These are phyloP conservation scores for Corvus cornix DNA, from an alignment of 2,113 vertebrate genomes.

Conservation along the genomic window DNA sequence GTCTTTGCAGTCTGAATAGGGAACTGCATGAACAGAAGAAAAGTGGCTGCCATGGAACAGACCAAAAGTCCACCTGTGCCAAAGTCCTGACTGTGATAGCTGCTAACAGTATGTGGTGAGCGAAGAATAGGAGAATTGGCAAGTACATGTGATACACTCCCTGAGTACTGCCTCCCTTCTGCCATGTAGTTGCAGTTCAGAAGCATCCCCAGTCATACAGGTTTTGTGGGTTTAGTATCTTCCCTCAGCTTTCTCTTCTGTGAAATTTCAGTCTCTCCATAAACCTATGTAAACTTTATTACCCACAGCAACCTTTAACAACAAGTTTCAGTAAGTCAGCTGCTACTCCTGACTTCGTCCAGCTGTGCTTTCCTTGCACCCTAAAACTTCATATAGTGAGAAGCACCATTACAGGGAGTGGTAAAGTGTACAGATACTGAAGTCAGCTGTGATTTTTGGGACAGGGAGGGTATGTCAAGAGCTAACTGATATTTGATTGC, in stretches of 20 bases:
- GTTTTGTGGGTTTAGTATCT: not conserved
- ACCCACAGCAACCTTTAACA: not conserved
- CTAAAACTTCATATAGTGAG: not conserved
- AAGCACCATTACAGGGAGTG: not conserved
- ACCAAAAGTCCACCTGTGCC: not conserved
- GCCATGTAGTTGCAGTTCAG: not conserved
- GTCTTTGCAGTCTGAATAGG: not conserved
- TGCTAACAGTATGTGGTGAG: not conserved
- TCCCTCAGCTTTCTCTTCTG: not conserved
- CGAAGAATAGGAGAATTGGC: not conserved
- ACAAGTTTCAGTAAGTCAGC: not conserved
- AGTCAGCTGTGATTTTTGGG: not conserved
- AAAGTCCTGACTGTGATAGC: not conserved
- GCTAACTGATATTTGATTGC: not conserved
- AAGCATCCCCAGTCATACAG: not conserved
- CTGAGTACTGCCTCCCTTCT: not conserved
- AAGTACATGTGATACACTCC: not conserved
- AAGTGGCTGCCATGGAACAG: not conserved
- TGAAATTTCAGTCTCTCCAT: not conserved
- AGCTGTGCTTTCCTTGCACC: not conserved
- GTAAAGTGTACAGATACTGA: not conserved
- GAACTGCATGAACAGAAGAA: not conserved
- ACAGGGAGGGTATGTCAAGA: not conserved
- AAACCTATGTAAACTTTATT: not conserved
- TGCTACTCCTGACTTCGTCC: not conserved